Evolutionary conservation across 2,888 invertebrate genomes (phyloP).

Genomic region (Griposia aprilina): DNA sequence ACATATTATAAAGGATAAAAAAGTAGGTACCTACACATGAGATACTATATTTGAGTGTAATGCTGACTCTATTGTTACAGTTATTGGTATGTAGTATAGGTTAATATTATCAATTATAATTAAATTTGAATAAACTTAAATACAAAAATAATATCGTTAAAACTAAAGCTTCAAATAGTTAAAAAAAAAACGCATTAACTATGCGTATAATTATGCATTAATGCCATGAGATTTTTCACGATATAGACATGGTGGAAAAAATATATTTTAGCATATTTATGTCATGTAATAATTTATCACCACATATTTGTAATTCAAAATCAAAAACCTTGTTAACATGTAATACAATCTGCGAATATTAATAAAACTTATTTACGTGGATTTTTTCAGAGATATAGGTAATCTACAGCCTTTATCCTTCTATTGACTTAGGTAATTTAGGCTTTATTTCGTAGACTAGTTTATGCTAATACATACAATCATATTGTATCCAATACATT

Average conservation of each 20-base stretch:
- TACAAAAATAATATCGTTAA: background rate
- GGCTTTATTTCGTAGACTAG: slow-evolving; percentile 6
- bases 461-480: slow-evolving; percentile 5
- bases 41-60: slow-evolving; percentile 48
- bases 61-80: slow-evolving; percentile 66
- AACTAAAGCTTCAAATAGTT: background rate
- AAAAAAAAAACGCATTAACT: background rate
- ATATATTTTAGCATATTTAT: slow-evolving; percentile 31
- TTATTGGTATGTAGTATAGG: slow-evolving; percentile 69
- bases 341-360: slow-evolving; percentile 49
- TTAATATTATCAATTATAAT: slow-evolving; percentile 66
- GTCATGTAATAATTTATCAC: slow-evolving; percentile 34
- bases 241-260: background rate
- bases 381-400: slow-evolving; percentile 36
- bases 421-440: slow-evolving; percentile 22
- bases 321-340: slow-evolving; percentile 41
- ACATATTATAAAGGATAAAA: slow-evolving; percentile 29
- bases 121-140: slow-evolving; percentile 27
- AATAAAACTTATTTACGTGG: slow-evolving; percentile 43
- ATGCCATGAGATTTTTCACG: slow-evolving; percentile 8
- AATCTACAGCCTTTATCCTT: slow-evolving; percentile 13
- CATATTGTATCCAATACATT: background rate
- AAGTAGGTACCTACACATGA: slow-evolving; percentile 60
- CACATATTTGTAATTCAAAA: slow-evolving; percentile 32
- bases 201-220: background rate